A percentile compares a stretch with the other conserved stretches of the same genome.
phyloP scores from a whole-genome alignment of 2,888 invertebrate species.

The Drosophila longiperda region DNA sequence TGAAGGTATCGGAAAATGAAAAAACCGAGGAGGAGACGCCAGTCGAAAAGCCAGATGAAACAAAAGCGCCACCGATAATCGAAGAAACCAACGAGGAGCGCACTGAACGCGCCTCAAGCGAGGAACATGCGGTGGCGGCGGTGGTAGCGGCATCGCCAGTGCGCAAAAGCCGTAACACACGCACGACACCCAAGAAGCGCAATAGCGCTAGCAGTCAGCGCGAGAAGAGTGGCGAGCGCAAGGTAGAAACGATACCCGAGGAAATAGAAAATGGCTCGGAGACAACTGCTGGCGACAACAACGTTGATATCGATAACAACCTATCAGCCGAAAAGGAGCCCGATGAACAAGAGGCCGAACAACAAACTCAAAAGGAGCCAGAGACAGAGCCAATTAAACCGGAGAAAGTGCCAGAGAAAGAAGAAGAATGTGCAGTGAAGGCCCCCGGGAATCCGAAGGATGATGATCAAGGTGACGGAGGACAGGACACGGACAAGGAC shows the following conservation, averaged over 20 bases:
- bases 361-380: constrained; percentile 3
- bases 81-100: constrained; percentile 62
- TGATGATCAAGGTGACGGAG: constrained; percentile 16
- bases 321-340: constrained; percentile 31
- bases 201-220: constrained; percentile 50
- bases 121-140: constrained; percentile 54
- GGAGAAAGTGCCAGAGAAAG: constrained; percentile 30
- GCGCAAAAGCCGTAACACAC: constrained; percentile 69
- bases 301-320: constrained; percentile 43
- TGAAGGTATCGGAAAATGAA: constrained; percentile 72
- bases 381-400: constrained; percentile 5
- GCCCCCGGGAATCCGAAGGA: constrained; percentile 7
- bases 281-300: constrained; percentile 22
- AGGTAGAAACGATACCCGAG: constrained; percentile 86
- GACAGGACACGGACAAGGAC: constrained; percentile 15
- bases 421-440: constrained; percentile 18
- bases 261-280: constrained; percentile 85
- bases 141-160: constrained; percentile 43
- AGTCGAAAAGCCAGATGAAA: constrained; percentile 50
- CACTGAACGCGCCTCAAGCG: constrained; percentile 62
- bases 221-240: constrained; percentile 80
- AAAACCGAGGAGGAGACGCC: constrained; percentile 60
- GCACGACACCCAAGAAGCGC: constrained; percentile 72
- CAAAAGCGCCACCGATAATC: constrained; percentile 37
- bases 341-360: constrained; percentile 20